These are phyloP conservation scores for Chunga burmeisteri DNA, from an alignment of 2,113 vertebrate species.

Conservation along the genomic window DNA sequence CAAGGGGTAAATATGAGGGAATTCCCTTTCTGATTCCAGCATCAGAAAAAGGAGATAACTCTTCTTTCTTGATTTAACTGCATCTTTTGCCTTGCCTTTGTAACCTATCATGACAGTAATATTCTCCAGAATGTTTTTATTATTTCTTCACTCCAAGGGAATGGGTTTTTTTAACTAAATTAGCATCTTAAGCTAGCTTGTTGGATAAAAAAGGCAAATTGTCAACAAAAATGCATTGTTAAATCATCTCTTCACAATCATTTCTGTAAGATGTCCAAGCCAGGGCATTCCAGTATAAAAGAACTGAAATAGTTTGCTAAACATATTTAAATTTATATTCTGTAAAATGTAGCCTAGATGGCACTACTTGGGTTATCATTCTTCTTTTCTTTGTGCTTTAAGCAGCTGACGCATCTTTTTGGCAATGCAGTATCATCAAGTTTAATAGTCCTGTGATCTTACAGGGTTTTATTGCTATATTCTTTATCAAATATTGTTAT, in stretches of 20 bases:
- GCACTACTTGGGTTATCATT: background rate
- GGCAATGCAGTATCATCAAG: background rate
- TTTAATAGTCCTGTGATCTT: background rate
- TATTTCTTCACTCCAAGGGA: background rate
- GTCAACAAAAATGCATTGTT: background rate
- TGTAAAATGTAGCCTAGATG: background rate
- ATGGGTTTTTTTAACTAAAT: background rate
- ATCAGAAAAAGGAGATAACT: background rate
- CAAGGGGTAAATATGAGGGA: background rate
- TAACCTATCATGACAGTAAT: background rate
- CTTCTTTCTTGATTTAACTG: background rate
- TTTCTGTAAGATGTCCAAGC: background rate
- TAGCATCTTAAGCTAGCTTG: background rate
- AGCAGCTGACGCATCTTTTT: background rate
- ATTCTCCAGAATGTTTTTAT: background rate
- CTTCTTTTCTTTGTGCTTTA: background rate
- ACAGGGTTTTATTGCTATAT: background rate
- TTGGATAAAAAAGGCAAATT: background rate
- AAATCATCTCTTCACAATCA: background rate
- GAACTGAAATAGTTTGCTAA: background rate
- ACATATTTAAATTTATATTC: background rate
- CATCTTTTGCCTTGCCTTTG: background rate
- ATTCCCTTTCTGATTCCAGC: background rate
- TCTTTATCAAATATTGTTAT: background rate
- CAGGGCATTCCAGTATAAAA: background rate